Conservation (phyloP, 2,888 invertebrate species). For the Rhamnusium bicolor region DNA sequence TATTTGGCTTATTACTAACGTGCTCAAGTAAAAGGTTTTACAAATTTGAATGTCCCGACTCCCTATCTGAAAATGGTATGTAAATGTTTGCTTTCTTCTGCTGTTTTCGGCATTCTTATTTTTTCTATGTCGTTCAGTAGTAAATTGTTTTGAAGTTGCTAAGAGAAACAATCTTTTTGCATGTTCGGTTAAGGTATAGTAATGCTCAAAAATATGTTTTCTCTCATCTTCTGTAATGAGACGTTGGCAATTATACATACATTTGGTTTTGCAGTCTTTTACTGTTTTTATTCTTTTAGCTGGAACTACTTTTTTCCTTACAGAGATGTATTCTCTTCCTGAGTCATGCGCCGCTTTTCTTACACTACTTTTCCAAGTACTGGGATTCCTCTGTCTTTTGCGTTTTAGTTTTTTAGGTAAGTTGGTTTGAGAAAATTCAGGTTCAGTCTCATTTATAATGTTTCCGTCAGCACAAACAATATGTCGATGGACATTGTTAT, state of each 20-base stretch:
- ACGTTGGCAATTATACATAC: too few species aligned
- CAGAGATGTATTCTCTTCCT: constrained; percentile 32
- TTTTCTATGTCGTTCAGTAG: constrained; percentile 31
- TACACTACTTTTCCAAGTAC: constrained; percentile 33
- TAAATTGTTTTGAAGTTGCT: constrained; percentile 22
- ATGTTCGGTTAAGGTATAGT: constrained; percentile 33
- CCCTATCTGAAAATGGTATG: constrained; percentile 17
- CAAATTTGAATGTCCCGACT: constrained; percentile 14
- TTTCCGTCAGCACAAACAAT: constrained; percentile 10
- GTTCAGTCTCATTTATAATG: constrained; percentile 1
- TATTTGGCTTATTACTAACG: constrained; percentile 36
- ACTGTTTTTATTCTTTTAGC: constrained; percentile 21
- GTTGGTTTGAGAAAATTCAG: constrained; percentile 1
- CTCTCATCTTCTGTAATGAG: constrained; percentile 33
- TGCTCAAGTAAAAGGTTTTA: too few species aligned
- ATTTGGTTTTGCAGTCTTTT: constrained; percentile 33
- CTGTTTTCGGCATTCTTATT: constrained; percentile 32
- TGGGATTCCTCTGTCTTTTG: constrained; percentile 31
- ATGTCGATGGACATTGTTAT: constrained; percentile 8
- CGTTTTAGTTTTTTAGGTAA: background rate
- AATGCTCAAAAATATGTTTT: constrained; percentile 30
- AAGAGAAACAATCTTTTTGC: constrained; percentile 27
- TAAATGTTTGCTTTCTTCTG: constrained; percentile 36
- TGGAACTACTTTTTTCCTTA: constrained; percentile 29
- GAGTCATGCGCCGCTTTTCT: constrained; percentile 34